Conservation (phyloP, 2,113 vertebrate genomes). For the Aldabrachelys gigantea region DNA sequence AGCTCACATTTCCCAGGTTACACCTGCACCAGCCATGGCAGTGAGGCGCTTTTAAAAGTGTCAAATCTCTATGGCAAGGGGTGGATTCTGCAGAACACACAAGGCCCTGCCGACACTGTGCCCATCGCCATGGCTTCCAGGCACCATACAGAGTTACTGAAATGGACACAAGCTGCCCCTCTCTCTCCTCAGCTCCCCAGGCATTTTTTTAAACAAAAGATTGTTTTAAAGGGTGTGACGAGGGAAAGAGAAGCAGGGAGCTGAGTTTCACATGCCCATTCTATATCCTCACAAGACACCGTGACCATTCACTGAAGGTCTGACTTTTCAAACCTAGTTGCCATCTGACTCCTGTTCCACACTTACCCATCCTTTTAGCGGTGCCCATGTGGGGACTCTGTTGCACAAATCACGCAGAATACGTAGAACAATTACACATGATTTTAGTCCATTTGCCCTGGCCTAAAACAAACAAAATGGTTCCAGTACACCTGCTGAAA, state of each 20-base stretch:
- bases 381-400: conserved; percentile 94
- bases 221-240: background rate
- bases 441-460: conserved; percentile 98
- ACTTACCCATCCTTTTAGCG: conserved; percentile 99
- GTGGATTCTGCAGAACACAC: accelerated
- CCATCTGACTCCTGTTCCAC: conserved; percentile 40
- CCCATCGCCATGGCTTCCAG: background rate
- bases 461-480: conserved; percentile 90
- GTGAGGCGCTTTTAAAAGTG: background rate
- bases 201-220: background rate
- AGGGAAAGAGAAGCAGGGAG: background rate
- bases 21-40: accelerated
- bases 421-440: conserved; percentile 97
- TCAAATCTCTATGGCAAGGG: background rate
- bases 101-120: accelerated
- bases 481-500: conserved; percentile 74
- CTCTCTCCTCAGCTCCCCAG: background rate
- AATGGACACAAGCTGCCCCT: accelerated
- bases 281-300: no score
- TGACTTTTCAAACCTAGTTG: conserved; percentile 17
- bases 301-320: background rate
- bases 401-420: conserved; percentile 99
- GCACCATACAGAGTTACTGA: background rate
- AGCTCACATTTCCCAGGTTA: background rate
- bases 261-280: background rate